Base-by-base conservation (phyloP, 2,113 vertebrate species). In the Microcebus lehilahytsara region DNA sequence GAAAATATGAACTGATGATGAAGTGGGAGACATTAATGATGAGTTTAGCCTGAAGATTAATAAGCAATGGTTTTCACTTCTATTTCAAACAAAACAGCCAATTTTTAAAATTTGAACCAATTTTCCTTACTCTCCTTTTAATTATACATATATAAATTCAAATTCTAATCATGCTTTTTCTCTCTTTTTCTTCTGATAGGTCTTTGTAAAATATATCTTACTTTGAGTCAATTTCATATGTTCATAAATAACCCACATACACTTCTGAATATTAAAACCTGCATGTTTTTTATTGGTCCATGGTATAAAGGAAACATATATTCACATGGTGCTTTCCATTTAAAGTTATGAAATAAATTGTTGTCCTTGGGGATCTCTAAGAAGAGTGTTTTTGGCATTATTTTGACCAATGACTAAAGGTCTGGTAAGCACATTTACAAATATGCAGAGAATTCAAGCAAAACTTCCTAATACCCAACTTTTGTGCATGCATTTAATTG, bases 61-160 rank as follows among this genome's bases (percentile, higher is more conserved):
- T 87, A 66, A 79, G n/a, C 30, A 81, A 75, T 46, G 3, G 1
- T n/a, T 96, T 95, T 69, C 6, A 20, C 37, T 96, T 96, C 37
- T 20, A 42, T 75, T 93, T 92, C 32, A 77, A 67, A 90, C 25
- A 92, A 96, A 90, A 60, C 25, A 40, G 34, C 30, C 37, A 71
- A 77, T 93, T 93, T 34, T 2, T 69, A 94, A 96, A 53, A 66
- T 69, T 53, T n/a, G n/a, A 78, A 30, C 49, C 67, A 32, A 71
- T 77, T 79, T 95, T 90, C 32, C 42, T 87, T 49, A 77, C 60
- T 88, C 58, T 93, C n/a, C 20, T 93, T 95, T 95, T 40, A 77
- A 66, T 81, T 60, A 37, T 51, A 78, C 72, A 84, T 27, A 91
- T 77, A 71, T 84, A 84, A 79, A 84, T 71, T 56, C 20, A 60